A percentile compares a stretch with the other conserved stretches of the same genome.
These are phyloP conservation scores for Aphyosemion australe DNA, from an alignment of 2,113 vertebrate genomes.

Conservation along the genomic window DNA sequence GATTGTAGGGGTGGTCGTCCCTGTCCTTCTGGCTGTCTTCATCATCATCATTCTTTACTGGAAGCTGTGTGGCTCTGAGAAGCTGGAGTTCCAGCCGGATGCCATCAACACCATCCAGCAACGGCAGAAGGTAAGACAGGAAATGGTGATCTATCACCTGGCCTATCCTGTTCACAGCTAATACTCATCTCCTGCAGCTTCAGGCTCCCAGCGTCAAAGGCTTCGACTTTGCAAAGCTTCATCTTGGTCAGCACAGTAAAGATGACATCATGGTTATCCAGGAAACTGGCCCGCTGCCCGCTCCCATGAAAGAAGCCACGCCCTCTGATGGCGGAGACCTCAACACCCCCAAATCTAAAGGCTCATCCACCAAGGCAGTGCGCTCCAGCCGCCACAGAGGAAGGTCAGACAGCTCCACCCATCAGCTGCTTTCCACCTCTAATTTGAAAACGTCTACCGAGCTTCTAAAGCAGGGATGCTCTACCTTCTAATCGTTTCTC, in stretches of 20 bases:
- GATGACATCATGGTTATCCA: constrained; percentile 95
- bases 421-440: not conserved
- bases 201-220: constrained; percentile 97
- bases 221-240: constrained; percentile 97
- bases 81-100: constrained; percentile 96
- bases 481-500: too few species aligned
- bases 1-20: constrained; percentile 90
- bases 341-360: constrained; percentile 90
- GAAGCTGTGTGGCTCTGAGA: constrained; percentile 96
- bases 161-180: not conserved
- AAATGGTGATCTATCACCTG: not conserved
- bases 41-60: constrained; percentile 96
- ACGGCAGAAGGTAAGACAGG: constrained; percentile 89
- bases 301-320: constrained; percentile 87
- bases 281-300: constrained; percentile 85
- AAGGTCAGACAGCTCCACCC: constrained; percentile 76
- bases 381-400: constrained; percentile 85
- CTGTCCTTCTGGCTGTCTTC: constrained; percentile 88
- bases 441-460: too few species aligned
- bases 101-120: constrained; percentile 94
- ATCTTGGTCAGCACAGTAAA: constrained; percentile 96
- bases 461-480: too few species aligned
- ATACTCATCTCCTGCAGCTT: constrained; percentile 76
- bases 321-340: constrained; percentile 91
- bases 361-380: constrained; percentile 83